phyloP scores from a whole-genome alignment of 2,113 vertebrate species.

The Aphelocoma coerulescens region DNA sequence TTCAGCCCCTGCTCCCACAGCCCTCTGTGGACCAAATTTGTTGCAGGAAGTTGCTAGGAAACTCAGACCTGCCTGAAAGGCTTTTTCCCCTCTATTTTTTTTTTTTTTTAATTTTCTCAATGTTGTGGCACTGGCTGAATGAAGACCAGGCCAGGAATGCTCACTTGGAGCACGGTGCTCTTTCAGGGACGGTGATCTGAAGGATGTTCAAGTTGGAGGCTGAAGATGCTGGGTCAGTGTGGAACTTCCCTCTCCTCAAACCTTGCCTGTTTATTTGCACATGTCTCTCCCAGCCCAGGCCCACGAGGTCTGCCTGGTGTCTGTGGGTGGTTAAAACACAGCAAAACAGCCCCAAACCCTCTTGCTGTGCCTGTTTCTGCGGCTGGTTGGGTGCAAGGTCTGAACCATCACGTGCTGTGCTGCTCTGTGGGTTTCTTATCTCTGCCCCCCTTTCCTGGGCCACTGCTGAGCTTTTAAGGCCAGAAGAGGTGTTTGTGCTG shows the following conservation, averaged over 20 bases:
- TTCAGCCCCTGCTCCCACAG: background rate
- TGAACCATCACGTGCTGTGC: background rate
- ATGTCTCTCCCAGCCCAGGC: rapidly evolving
- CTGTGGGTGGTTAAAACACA: background rate
- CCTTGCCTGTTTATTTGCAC: background rate
- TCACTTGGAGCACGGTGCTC: rapidly evolving
- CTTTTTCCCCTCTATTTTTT: too few relatives aligned
- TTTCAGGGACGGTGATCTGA: background rate
- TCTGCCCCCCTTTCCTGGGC: background rate
- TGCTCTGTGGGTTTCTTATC: background rate
- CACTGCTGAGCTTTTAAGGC: background rate
- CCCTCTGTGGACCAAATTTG: background rate
- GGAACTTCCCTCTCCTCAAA: background rate
- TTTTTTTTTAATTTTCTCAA: background rate
- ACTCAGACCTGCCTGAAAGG: background rate
- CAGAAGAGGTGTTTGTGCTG: background rate
- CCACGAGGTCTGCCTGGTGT: background rate
- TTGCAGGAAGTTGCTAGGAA: constrained; percentile 6
- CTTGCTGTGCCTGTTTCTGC: background rate
- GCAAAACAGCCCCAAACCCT: background rate
- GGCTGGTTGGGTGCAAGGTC: background rate
- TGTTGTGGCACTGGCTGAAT: background rate
- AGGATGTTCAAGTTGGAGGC: background rate
- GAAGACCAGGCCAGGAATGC: background rate
- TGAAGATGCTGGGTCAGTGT: background rate